Base-by-base conservation (phyloP, 1,140 invertebrate genomes). In the Phymastichus coffea region DNA sequence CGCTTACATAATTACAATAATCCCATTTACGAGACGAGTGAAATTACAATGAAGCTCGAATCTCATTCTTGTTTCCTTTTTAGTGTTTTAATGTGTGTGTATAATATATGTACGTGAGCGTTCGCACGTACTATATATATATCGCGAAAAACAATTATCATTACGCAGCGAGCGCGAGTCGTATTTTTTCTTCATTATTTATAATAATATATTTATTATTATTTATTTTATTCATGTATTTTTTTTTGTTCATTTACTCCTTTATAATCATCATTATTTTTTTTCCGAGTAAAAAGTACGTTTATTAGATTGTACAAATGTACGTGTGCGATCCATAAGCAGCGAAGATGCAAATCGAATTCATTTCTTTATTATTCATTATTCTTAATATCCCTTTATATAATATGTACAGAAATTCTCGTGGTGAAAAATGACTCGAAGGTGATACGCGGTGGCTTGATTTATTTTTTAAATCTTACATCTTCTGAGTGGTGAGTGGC, bases 311-410 rank as follows among this genome's bases (percentile, higher is more conserved):
- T 61, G 51, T 61, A 61, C 37, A 61, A 61, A 61, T 61, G 58
- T 61, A 61, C 53, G 63, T 61, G 53, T 64, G 57, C 53, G 57
- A 59, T 63, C 35, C 46, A 52, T 63, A 63, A 55, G 53, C 52
- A 63, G 62, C 62, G 47, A 59, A 59, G 52, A 59, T 63, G 62
- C 62, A 63, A 63, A 63, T 63, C 57, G 62, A 63, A 63, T 59
- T 59, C 23, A 37, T 60, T 61, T 59, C 38, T 53, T 37, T 35
- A 49, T 52, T 61, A 40, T 60, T 52, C 53, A 40, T 60, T 47
- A 47, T 63, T 51, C 35, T 68, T 28, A 51, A 56, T 57, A 55
- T 37, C 15, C 33, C 28, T 49, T 57, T 57, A 51, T 49, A 51
- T 56, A 49, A 56, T 62, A 56, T 57, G 17, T 62, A 62, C 52